Evolutionary conservation across 2,797 vertebrate genomes (phyloP).

Genomic region (Urophycis tenuis): DNA sequence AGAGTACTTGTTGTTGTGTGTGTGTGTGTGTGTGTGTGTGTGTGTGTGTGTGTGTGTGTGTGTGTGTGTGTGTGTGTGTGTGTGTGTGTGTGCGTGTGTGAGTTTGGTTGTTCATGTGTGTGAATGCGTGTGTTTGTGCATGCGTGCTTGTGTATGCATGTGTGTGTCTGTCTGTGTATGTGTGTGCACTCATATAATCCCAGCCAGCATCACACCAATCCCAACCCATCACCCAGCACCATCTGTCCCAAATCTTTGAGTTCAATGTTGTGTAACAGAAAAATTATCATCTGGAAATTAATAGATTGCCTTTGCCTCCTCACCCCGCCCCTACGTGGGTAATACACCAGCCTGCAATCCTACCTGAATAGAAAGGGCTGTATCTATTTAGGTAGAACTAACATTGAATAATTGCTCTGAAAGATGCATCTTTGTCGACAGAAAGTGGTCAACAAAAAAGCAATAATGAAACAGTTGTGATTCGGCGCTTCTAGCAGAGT

Average conservation of each 20-base stretch:
- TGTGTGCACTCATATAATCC: neutral
- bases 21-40: neutral
- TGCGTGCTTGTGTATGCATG: neutral
- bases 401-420: constrained; percentile 32
- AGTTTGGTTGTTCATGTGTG: neutral
- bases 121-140: neutral
- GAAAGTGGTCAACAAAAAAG: constrained; percentile 41
- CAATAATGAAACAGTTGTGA: constrained; percentile 42
- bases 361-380: constrained; percentile 39
- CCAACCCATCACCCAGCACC: constrained; percentile 4
- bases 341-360: constrained; percentile 51
- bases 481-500: constrained; percentile 39
- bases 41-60: neutral
- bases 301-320: constrained; percentile 36
- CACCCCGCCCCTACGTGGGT: constrained; percentile 34
- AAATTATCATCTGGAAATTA: constrained; percentile 52
- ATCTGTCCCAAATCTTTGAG: constrained; percentile 18
- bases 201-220: neutral
- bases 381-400: constrained; percentile 33
- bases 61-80: neutral
- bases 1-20: neutral
- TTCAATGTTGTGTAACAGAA: constrained; percentile 54
- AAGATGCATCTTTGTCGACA: constrained; percentile 36
- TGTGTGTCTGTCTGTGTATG: neutral
- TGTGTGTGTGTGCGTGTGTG: neutral